phyloP scores from a whole-genome alignment of 2,888 invertebrate genomes.

The Heliconius charithonia region DNA sequence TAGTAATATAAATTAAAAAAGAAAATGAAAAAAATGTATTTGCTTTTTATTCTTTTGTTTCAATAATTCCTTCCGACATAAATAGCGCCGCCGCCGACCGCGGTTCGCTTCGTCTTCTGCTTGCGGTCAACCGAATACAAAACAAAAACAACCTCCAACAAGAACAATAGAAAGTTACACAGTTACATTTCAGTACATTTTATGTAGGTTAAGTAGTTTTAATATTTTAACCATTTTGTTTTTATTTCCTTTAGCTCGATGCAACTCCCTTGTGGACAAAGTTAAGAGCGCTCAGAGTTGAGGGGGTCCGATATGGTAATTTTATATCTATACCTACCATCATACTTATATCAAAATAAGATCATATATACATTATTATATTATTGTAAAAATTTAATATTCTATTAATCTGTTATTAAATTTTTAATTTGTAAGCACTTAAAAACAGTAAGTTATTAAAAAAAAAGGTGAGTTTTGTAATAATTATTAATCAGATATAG shows the following conservation, averaged over 20 bases:
- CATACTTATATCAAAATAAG: not conserved
- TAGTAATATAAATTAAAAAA: not conserved
- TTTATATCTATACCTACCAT: not conserved
- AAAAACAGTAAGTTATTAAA: too few relatives aligned
- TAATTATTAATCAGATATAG: too few relatives aligned
- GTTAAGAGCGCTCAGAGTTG: not conserved
- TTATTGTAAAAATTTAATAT: too few relatives aligned
- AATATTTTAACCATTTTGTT: not conserved
- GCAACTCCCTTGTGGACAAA: not conserved
- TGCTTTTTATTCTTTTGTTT: slow-evolving; percentile 18
- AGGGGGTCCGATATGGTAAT: not conserved
- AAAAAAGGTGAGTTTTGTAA: too few relatives aligned
- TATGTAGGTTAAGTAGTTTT: slow-evolving; percentile 11
- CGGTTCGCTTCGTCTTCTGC: slow-evolving; percentile 22
- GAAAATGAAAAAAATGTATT: too few relatives aligned
- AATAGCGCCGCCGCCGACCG: slow-evolving; percentile 33
- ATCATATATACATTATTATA: too few relatives aligned
- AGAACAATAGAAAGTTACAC: slow-evolving; percentile 26
- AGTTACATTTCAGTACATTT: slow-evolving; percentile 10
- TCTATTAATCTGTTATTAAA: too few relatives aligned
- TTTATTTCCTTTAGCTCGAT: not conserved
- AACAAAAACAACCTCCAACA: slow-evolving; percentile 30
- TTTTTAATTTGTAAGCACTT: too few relatives aligned
- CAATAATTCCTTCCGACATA: slow-evolving; percentile 15
- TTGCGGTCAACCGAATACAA: slow-evolving; percentile 29